Conservation (phyloP, 2,797 vertebrate species). For the Fistularia tabacaria region DNA sequence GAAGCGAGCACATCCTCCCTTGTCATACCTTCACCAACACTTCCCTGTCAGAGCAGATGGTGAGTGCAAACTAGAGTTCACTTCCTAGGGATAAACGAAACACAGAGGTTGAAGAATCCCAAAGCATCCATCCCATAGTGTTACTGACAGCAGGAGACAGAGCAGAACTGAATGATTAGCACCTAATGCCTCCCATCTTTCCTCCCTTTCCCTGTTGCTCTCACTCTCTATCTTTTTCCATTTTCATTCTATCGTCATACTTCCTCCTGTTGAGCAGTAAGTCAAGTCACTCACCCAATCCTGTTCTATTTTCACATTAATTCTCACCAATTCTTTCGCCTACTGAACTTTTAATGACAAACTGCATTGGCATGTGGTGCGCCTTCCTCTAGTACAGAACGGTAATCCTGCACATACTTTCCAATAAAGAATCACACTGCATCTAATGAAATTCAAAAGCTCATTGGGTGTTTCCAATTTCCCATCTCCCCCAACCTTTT, state of each 20-base stretch:
- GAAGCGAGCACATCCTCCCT: constrained; percentile 14
- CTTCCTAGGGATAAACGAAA: constrained; percentile 32
- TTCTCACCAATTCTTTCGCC: not conserved
- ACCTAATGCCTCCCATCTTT: constrained; percentile 10
- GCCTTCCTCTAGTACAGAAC: constrained; percentile 3
- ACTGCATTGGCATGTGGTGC: constrained; percentile 12
- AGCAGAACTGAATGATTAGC: no score
- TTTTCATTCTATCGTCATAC: constrained; percentile 2
- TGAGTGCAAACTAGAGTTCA: constrained; percentile 26
- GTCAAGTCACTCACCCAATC: constrained; percentile 33
- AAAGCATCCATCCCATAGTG: constrained; percentile 25
- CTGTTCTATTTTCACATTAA: constrained; percentile 12
- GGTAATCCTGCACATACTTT: no score
- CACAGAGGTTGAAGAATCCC: not conserved
- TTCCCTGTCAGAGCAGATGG: constrained; percentile 44
- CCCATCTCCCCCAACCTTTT: no score
- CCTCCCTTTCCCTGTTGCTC: no score
- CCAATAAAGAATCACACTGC: no score
- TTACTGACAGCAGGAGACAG: constrained; percentile 37
- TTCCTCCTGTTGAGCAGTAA: constrained; percentile 13
- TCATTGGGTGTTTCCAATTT: no score
- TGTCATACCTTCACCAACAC: constrained; percentile 18
- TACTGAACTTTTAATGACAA: constrained; percentile 53
- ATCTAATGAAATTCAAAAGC: no score
- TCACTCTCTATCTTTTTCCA: constrained; percentile 2